Conservation (phyloP, 2,888 invertebrate species). For the Cephus nigrinus region DNA sequence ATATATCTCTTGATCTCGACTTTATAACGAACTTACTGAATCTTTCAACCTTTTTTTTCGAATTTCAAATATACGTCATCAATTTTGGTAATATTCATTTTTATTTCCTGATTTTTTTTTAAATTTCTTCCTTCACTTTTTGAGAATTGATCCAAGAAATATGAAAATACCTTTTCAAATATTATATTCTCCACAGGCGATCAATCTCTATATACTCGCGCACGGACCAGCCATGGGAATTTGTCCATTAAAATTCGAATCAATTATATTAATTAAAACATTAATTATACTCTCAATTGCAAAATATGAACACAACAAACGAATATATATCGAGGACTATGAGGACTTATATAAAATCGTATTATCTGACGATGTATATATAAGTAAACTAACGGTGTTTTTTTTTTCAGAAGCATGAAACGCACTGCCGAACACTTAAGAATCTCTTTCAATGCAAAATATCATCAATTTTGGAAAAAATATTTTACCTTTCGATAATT, state of each 20-base stretch:
- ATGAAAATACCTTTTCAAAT: background rate
- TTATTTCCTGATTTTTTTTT: background rate
- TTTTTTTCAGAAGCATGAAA: background rate
- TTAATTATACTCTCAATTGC: constrained; percentile 34
- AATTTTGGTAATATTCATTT: background rate
- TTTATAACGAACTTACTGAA: background rate
- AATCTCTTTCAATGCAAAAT: background rate
- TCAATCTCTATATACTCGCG: background rate
- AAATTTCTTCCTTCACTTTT: background rate
- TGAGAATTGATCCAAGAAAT: background rate
- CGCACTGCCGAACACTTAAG: background rate
- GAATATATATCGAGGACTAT: background rate
- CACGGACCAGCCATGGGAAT: constrained; percentile 21
- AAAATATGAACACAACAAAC: constrained; percentile 38
- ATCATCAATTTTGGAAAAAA: background rate
- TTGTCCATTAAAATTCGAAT: constrained; percentile 7
- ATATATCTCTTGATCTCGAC: background rate
- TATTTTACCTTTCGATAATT: background rate
- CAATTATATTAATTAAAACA: constrained; percentile 29
- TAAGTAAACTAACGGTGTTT: too few relatives aligned
- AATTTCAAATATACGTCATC: background rate
- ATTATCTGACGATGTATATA: background rate
- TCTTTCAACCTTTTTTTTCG: background rate
- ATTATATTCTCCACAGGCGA: background rate
- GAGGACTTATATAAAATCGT: background rate